A percentile compares a stretch with the other conserved stretches of the same genome.
phyloP scores from a whole-genome alignment of 2,888 invertebrate genomes.

The Hypercompe scribonia region DNA sequence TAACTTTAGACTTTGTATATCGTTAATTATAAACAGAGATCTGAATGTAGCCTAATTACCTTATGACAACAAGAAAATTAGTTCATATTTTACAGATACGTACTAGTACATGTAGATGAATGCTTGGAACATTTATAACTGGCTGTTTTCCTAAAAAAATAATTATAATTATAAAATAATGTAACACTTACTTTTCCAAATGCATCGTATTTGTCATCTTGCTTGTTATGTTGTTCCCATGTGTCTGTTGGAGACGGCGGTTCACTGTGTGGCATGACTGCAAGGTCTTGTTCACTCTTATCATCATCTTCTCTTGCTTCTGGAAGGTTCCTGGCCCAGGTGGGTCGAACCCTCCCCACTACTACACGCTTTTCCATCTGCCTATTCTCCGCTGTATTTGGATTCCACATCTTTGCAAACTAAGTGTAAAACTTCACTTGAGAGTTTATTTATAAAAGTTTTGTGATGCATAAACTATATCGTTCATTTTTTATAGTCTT shows the following conservation, averaged over 20 bases:
- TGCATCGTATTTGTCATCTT: constrained; percentile 85
- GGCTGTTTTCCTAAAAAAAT: too few species aligned
- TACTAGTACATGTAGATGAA: not conserved
- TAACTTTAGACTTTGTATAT: too few species aligned
- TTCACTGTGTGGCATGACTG: constrained; percentile 79
- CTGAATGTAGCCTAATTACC: too few species aligned
- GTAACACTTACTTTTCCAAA: constrained; percentile 84
- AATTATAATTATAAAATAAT: not conserved
- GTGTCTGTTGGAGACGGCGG: constrained; percentile 79
- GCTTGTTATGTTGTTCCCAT: constrained; percentile 75
- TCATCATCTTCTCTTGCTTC: constrained; percentile 80
- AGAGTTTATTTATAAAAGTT: not conserved
- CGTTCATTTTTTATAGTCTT: constrained; percentile 6
- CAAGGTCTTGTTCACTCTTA: constrained; percentile 70
- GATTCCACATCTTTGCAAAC: constrained; percentile 77
- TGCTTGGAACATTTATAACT: not conserved
- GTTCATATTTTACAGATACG: not conserved
- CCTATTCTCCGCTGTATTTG: constrained; percentile 79
- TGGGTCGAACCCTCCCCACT: constrained; percentile 86
- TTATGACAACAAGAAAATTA: not conserved
- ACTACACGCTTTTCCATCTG: constrained; percentile 88
- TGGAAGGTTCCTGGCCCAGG: constrained; percentile 84
- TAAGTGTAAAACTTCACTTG: constrained; percentile 13
- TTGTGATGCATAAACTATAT: not conserved
- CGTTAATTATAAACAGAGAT: too few species aligned